phyloP scores from a whole-genome alignment of 2,888 invertebrate genomes.

The Ophion slaviceki region DNA sequence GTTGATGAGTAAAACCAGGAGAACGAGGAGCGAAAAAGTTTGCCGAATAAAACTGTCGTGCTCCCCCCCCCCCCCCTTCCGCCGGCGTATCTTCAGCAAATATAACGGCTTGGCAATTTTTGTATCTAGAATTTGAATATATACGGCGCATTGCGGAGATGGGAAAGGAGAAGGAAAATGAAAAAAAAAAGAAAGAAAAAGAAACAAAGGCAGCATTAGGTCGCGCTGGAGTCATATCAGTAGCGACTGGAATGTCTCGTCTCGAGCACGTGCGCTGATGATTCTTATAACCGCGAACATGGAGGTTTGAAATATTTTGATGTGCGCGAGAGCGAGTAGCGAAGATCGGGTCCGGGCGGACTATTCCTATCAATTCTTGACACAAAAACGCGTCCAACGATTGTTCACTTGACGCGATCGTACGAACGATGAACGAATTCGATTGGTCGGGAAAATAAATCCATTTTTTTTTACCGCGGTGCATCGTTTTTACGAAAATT shows the following conservation, averaged over 20 bases:
- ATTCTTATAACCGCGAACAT: background rate
- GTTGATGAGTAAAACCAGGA: background rate
- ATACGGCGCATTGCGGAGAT: background rate
- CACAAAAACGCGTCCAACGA: background rate
- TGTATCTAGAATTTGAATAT: background rate
- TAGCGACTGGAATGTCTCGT: constrained; percentile 38
- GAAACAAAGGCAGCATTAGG: constrained; percentile 22
- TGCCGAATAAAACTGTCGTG: background rate
- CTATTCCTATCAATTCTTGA: background rate
- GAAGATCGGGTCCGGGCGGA: constrained; percentile 34
- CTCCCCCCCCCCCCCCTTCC: background rate
- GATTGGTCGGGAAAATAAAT: background rate
- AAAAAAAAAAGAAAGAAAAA: constrained; percentile 37
- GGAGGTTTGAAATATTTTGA: background rate
- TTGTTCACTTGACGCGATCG: background rate
- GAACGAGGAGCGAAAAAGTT: constrained; percentile 13
- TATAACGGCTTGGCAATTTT: constrained; percentile 1
- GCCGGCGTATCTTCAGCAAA: constrained; percentile 1
- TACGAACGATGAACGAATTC: background rate
- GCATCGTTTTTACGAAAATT: background rate
- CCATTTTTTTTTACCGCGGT: background rate
- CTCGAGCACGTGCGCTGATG: constrained; percentile 25
- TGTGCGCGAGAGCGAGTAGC: constrained; percentile 42
- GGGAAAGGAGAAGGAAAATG: background rate
- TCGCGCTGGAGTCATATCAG: constrained; percentile 29